A percentile compares a stretch with the other conserved stretches of the same genome.
Conservation (phyloP, 2,113 vertebrate species). For the Ploceus nigricollis region DNA sequence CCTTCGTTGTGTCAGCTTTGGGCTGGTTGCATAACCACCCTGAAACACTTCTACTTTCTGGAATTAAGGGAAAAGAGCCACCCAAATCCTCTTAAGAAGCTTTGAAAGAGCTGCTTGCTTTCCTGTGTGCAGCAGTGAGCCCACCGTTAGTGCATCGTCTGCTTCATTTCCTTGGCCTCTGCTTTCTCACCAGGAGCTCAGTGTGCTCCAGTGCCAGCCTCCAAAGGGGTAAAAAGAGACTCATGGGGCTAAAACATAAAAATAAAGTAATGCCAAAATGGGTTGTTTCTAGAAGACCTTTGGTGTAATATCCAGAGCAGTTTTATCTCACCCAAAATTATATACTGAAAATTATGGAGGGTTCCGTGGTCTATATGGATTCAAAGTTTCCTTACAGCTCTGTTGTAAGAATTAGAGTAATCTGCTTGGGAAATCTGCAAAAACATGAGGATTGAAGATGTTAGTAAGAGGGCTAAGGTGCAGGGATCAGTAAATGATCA, state of each 20-base stretch:
- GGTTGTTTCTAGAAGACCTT: background rate
- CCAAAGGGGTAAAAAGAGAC: background rate
- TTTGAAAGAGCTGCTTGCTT: background rate
- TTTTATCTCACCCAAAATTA: background rate
- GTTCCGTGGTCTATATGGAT: background rate
- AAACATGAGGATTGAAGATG: background rate
- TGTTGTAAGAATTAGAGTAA: background rate
- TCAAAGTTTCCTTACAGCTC: background rate
- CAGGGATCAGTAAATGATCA: background rate
- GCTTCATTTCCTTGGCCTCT: background rate
- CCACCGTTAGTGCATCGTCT: background rate
- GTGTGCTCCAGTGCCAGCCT: background rate
- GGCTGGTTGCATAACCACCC: background rate
- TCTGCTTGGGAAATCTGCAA: background rate
- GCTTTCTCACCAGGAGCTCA: background rate
- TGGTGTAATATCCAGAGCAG: background rate
- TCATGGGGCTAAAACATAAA: background rate
- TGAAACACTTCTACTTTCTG: background rate
- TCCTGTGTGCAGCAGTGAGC: background rate
- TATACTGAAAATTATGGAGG: background rate
- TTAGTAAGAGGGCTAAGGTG: background rate
- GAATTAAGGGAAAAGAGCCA: constrained; percentile 20
- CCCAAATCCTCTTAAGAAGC: constrained; percentile 13
- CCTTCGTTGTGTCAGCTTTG: background rate
- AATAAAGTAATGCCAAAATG: background rate